Evolutionary conservation across 2,888 invertebrate genomes (phyloP), one percentile per base, ranked within the genome.

Genomic region (Nebria brevicollis): DNA sequence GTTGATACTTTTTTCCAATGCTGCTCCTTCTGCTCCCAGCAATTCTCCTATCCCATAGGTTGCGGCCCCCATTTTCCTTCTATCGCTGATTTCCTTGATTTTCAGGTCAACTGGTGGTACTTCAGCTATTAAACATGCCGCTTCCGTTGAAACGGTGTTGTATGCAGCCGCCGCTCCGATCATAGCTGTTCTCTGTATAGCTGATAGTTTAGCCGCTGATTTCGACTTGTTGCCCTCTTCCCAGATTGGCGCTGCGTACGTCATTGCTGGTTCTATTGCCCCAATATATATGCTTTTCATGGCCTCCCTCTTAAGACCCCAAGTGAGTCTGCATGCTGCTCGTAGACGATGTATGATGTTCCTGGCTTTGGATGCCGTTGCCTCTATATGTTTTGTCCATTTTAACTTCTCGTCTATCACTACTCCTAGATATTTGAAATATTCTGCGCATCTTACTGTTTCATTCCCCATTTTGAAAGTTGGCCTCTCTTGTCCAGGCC

Each of bases 181-280:
- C 7, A 72, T 43, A 1, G 77, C 70, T 2, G 13, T n/a, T 25
- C 77, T 43, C 26, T 77, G 77, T 0, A 54, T 72, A 3, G 77
- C 68, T 20, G 72, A 25, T 0, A 77, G 70, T 11, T 54, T 70
- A 2, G 4, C 42, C 25, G 11, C 34, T 43, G 75, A 66, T 20
- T 72, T 77, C 1, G 34, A 73, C 15, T 26, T 77, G 13, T 41
- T 34, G 8, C 15, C 54, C 4, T 42, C 66, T 13, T 65, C 83
- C 82, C 79, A 83, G 10, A 82, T 65, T 11, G 83, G 68, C 7
- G 79, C 78, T n/a, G 77, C 79, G 66, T 82, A 83, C 0, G 78
- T 65, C 43, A 82, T 73, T 6, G 70, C 75, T 15, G 81, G 81
- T 15, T 82, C 75, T 8, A 81, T 77, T 8, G 82, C 82, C 1